Evolutionary conservation across 2,797 vertebrate species (phyloP), one percentile per base, ranked within the genome.

Genomic region (Xenops minutus): DNA sequence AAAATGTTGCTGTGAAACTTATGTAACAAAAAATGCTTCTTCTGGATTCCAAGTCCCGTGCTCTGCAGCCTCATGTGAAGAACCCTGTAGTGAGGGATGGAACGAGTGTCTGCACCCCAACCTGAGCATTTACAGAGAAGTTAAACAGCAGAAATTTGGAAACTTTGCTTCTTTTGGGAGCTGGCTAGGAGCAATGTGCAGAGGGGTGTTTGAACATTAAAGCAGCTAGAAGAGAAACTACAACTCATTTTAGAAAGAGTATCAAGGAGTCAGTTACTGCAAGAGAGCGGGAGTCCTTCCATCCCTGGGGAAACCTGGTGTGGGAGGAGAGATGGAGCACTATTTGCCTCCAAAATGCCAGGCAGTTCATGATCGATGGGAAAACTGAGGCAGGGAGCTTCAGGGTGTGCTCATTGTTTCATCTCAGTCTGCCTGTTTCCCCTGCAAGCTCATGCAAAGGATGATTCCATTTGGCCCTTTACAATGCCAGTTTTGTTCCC

Each of bases 351-450:
- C 3, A 58, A 41, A 69, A 71, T 23, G 51, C 29, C 56, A 54
- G 32, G 8, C 34, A 30, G 61, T 32, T 77, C 62, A 17, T 19
- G 46, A 29, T 5, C 9, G 20, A 22, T 10, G 62, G 67, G 67
- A 84, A 92, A 94, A 94, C 89, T 90, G 83, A 94, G 89, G 75
- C 89, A 85, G 58, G 10, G 75, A 74, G 58, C 56, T 78, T 58
- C 61, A 78, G 2, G 46, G 66, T 3, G 51, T 85, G 68, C 59
- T 62, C 41, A 39, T 18, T 56, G 41, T 63, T 72, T 58, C 73
- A 26, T 14, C 29, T 7, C 30, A 30, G 54, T 5, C 72, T 41
- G 77, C 85, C 64, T 71, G 54, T n/a, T 67, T 83, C 73, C 74
- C 48, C 18, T 20, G 55, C 29, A 48, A 67, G 74, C 63, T 83